These are phyloP conservation scores for Boulengeromyrus knoepffleri DNA, from an alignment of 2,113 vertebrate genomes.

Conservation along the genomic window DNA sequence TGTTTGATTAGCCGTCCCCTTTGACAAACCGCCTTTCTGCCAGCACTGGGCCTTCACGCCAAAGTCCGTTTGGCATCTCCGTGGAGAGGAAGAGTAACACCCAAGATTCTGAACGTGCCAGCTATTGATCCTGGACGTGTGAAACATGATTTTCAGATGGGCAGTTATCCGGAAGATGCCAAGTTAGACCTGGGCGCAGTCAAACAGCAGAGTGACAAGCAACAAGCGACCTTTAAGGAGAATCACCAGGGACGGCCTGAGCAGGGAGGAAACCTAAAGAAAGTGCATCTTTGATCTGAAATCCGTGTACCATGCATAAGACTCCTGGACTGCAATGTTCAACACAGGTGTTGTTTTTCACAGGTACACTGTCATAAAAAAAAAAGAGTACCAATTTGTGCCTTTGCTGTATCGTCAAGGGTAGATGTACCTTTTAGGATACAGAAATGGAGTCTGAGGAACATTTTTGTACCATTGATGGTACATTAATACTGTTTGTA, in stretches of 20 bases:
- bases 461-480: neutral
- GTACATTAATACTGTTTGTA: neutral
- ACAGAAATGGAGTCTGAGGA: neutral
- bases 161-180: neutral
- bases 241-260: neutral
- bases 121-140: slow-evolving; percentile 8
- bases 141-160: neutral
- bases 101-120: slow-evolving; percentile 6
- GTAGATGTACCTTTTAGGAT: neutral
- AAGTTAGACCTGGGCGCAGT: neutral
- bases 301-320: neutral
- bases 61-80: neutral
- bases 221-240: neutral
- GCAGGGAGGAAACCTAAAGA: neutral
- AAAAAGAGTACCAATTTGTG: neutral
- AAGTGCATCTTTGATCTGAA: neutral
- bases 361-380: neutral
- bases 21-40: neutral
- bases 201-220: neutral
- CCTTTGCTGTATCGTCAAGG: neutral
- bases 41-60: neutral
- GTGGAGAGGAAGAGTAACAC: neutral
- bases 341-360: neutral
- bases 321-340: neutral
- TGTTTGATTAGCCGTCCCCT: neutral